A percentile compares a stretch with the other conserved stretches of the same genome.
phyloP scores from a whole-genome alignment of 2,797 vertebrate species.

The Phataginus tricuspis region DNA sequence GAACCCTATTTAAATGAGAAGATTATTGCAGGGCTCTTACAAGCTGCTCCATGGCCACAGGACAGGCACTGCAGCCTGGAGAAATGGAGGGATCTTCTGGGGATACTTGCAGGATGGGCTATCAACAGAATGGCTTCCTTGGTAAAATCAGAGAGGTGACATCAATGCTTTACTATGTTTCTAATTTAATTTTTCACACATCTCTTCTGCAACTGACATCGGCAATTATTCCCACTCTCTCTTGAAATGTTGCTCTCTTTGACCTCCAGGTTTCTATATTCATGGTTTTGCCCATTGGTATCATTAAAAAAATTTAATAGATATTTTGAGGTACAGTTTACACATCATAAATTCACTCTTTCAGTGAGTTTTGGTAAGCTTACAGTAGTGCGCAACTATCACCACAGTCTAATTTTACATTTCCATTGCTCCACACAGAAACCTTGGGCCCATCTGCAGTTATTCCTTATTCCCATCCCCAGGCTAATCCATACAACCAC shows the following conservation, averaged over 20 bases:
- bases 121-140: neutral
- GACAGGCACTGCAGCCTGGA: neutral
- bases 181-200: neutral
- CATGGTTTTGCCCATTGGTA: neutral
- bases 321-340: neutral
- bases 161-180: neutral
- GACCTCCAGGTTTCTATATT: neutral
- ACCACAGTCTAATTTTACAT: neutral
- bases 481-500: neutral
- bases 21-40: neutral
- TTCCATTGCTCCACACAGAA: neutral
- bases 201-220: neutral
- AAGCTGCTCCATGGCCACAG: neutral
- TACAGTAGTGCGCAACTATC: neutral
- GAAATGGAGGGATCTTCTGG: neutral
- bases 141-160: neutral
- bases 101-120: neutral
- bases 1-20: conserved; percentile 35
- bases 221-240: neutral
- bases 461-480: neutral
- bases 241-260: neutral
- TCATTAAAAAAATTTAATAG: neutral
- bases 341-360: neutral
- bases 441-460: neutral
- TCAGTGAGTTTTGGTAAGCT: neutral